A percentile compares a stretch with the other conserved stretches of the same genome.
phyloP scores from a whole-genome alignment of 2,797 vertebrate genomes.

The Cossypha dichroa region DNA sequence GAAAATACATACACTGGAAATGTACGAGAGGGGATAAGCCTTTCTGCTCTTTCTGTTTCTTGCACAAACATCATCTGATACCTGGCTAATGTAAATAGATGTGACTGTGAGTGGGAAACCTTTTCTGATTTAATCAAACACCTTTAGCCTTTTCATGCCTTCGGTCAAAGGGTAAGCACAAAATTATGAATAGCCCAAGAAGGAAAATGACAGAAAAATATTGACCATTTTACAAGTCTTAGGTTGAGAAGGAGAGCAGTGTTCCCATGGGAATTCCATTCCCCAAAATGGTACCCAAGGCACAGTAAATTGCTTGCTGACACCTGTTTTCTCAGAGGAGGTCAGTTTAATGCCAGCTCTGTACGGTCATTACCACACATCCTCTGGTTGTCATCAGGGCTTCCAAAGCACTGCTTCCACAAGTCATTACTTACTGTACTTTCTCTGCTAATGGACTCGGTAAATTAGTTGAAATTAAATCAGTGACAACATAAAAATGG shows the following conservation, averaged over 20 bases:
- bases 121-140: conserved; percentile 43
- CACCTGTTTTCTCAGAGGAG: not conserved
- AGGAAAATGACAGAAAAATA: not conserved
- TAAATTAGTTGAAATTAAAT: conserved; percentile 33
- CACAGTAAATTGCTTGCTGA: not conserved
- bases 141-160: not conserved
- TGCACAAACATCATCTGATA: not conserved
- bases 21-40: not conserved
- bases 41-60: not conserved
- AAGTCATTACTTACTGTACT: not conserved
- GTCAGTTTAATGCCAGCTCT: not conserved
- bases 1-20: not conserved
- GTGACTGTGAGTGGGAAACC: not conserved
- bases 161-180: not conserved
- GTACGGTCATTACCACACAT: not conserved
- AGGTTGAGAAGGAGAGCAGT: not conserved
- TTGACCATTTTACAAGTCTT: not conserved
- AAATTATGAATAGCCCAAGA: conserved; percentile 47
- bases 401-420: not conserved
- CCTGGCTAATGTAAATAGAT: not conserved
- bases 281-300: not conserved
- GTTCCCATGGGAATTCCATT: not conserved
- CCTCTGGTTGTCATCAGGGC: not conserved
- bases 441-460: not conserved
- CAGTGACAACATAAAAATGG: conserved; percentile 5